phyloP scores from a whole-genome alignment of 1,140 invertebrate species.

The Pomacea maculata region DNA sequence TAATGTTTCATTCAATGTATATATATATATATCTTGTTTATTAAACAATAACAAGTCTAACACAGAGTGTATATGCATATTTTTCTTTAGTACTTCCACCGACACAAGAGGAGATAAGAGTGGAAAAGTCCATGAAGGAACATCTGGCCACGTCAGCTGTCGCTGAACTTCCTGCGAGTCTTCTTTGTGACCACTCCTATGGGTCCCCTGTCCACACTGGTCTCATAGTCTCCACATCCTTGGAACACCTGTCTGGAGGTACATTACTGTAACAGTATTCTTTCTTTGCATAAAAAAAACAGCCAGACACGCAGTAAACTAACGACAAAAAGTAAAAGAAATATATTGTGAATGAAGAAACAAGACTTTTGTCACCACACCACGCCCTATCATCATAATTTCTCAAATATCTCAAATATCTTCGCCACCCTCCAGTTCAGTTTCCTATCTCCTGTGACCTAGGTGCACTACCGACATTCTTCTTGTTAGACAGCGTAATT shows the following conservation, averaged over 20 bases:
- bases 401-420: too few species aligned
- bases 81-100: neutral
- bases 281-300: neutral
- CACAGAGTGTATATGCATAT: neutral
- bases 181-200: slow-evolving; percentile 1
- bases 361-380: too few species aligned
- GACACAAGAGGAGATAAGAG: neutral
- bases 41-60: neutral
- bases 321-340: neutral
- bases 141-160: neutral
- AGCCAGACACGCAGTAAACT: neutral
- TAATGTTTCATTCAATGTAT: too few species aligned
- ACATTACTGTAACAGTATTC: neutral
- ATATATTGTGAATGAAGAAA: neutral
- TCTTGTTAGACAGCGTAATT: too few species aligned
- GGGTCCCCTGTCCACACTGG: neutral
- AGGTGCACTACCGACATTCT: too few species aligned
- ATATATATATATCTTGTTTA: too few species aligned
- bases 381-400: too few species aligned
- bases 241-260: neutral
- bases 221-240: neutral
- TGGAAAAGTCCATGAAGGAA: neutral
- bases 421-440: too few species aligned
- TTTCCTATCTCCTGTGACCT: too few species aligned
- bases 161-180: neutral